Evolutionary conservation across 2,113 vertebrate species (phyloP), one percentile per base, ranked within the genome.

Genomic region (Bubo scandiacus): DNA sequence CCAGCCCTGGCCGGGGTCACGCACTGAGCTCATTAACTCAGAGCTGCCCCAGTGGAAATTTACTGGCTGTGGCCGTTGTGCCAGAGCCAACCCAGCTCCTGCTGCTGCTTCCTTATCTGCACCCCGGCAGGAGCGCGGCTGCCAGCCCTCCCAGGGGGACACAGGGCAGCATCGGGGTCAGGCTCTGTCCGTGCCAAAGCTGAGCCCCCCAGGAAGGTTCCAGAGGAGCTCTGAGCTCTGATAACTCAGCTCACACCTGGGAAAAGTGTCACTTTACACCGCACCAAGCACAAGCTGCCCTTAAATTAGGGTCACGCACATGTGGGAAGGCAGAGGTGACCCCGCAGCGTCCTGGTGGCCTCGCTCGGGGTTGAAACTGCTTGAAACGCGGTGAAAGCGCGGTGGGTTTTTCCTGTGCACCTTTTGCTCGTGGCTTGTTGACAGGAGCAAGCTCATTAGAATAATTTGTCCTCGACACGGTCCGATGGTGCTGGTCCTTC

Each of bases 21-120:
- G 92, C 80, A 86, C 59, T 27, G 94, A 94, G 83, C 95, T 94
- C 89, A 58, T 94, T 88, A 95, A 92, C 95, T 88, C 45, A 18
- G 92, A 94, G 92, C 87, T 93, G 94, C 95, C 95, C 96, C 90
- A 96, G 95, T 97, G 97, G 96, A 97, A 97, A 97, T 96, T 97
- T 97, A 97, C 97, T 92, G 91, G 83, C 92, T 52, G 89, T 1
- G 6, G 43, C 57, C 0, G 15, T 70, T 5, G 92, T 95, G 96
- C 90, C 96, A 91, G 90, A 52, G 94, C 92, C 94, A 27, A 93
- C 43, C 52, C 10, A 4, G 90, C 88, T 87, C 86, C 86, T 13
- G 82, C 82, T 4, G 42, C 94, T n/a, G 63, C 72, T 43, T 27
- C 92, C 88, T 81, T 77, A 93, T 68, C 91, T 72, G 87, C 22